Base-by-base conservation (phyloP, 2,113 vertebrate genomes). In the Theristicus caerulescens region DNA sequence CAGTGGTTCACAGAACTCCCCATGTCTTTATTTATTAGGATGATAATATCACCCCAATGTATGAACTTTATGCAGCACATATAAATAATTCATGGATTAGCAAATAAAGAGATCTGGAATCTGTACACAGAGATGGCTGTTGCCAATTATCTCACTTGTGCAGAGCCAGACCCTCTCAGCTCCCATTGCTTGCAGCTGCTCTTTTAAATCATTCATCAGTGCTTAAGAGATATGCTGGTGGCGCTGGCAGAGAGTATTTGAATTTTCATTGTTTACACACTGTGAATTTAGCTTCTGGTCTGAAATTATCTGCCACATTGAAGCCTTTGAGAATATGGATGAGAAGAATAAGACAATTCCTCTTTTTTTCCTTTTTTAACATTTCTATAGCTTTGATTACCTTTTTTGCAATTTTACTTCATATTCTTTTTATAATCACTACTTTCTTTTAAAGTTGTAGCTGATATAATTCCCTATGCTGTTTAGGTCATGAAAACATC, bases 91-190 rank as follows among this genome's bases (percentile, higher is more conserved):
- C 98, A 98, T 97, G 84, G 92, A 34, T 96, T 64, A 90, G 94
- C 96, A 97, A 98, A 98, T 98, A 97, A 97, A 98, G 98, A 98
- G 98, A 97, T 98, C 97, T 96, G 95, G 94, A 95, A 91, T 96
- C 98, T 83, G 91, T 81, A 93, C 93, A 59, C 96, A 89, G 97
- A 93, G 93, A 49, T 94, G 91, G 97, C 94, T 83, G 26, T 83
- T 91, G 97, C 96, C 97, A 97, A 96, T 98, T 97, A 97, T 98
- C 97, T 96, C 84, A 9, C 55, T 93, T n/a, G 49, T 95, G 94
- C 97, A 97, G 98, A 96, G 95, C 95, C 91, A 89, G 86, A 93
- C 64, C 66, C 82, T 94, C 87, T 74, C 91, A 21, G 64, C 83
- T 90, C 85, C 54, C 92, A 87, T 90, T 5, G 21, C 96, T 88